phyloP scores from a whole-genome alignment of 2,797 vertebrate genomes.

The Alosa sapidissima region DNA sequence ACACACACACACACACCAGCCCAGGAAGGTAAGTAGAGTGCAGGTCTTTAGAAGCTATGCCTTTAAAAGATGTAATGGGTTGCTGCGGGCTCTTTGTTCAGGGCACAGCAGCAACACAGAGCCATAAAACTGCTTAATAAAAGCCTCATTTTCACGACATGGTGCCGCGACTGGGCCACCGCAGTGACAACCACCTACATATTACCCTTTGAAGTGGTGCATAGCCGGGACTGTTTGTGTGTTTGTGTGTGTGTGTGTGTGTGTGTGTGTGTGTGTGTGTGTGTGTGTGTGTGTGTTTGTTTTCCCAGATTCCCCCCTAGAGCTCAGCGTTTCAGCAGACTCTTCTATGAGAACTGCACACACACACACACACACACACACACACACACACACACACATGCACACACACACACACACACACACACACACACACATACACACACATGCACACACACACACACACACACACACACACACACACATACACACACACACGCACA shows the following conservation, averaged over 20 bases:
- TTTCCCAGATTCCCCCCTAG: too few species aligned
- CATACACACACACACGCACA: too few species aligned
- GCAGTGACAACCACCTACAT: background rate
- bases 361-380: too few species aligned
- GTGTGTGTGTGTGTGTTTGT: too few species aligned
- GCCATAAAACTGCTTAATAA: background rate
- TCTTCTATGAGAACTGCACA: background rate
- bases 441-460: background rate
- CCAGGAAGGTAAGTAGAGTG: background rate
- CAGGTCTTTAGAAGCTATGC: background rate
- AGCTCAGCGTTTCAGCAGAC: background rate
- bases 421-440: too few species aligned
- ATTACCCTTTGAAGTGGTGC: background rate
- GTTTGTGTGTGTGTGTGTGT: background rate
- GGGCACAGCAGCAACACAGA: background rate
- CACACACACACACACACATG: too few species aligned
- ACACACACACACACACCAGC: background rate
- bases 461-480: too few species aligned
- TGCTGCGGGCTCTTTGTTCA: background rate
- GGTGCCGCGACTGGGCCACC: background rate
- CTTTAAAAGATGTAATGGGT: background rate
- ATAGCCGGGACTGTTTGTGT: background rate
- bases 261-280: background rate
- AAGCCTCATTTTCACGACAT: too few species aligned
- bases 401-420: too few species aligned